These are phyloP conservation scores for Microhierax caerulescens DNA, from an alignment of 2,797 vertebrate genomes.

Conservation along the genomic window DNA sequence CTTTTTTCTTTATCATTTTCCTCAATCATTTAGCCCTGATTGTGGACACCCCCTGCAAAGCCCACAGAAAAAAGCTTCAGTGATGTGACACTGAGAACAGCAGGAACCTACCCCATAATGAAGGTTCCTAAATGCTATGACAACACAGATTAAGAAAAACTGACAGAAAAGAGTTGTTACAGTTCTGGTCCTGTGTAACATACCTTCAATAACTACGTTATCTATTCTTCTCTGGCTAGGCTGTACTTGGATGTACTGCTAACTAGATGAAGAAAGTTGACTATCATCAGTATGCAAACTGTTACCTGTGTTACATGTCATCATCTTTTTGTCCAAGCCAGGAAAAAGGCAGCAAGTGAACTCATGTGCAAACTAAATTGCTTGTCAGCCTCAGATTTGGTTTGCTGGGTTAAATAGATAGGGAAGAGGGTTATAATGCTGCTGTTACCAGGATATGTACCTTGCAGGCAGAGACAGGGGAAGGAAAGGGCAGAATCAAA, in stretches of 20 bases:
- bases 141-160: neutral
- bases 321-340: neutral
- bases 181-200: neutral
- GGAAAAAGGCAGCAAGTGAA: neutral
- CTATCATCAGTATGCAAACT: neutral
- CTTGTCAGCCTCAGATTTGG: neutral
- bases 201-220: neutral
- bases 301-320: neutral
- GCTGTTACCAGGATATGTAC: neutral
- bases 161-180: neutral
- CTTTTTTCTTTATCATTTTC: neutral
- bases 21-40: neutral
- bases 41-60: neutral
- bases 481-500: neutral
- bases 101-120: neutral
- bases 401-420: neutral
- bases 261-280: neutral
- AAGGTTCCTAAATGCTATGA: neutral
- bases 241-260: fast-evolving
- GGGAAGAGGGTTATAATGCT: neutral
- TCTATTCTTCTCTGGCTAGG: neutral
- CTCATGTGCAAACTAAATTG: neutral
- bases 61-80: neutral
- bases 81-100: neutral
- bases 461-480: neutral